phyloP scores from a whole-genome alignment of 1,140 invertebrate genomes.

The Pogonomyrmex californicus region DNA sequence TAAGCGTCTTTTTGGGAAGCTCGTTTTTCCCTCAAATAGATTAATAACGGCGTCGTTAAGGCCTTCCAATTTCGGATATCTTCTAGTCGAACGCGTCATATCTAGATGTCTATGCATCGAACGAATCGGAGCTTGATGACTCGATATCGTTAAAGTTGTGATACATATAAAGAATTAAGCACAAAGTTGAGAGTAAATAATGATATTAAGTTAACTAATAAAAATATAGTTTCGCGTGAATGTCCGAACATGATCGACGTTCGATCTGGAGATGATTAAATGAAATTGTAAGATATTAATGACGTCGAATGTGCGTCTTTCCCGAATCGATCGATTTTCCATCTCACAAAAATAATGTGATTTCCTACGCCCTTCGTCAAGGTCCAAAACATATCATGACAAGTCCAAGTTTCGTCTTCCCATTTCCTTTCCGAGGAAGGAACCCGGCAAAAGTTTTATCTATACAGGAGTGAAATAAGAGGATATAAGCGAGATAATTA shows the following conservation, averaged over 20 bases:
- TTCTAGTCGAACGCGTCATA: background rate
- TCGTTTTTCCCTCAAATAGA: constrained; percentile 6
- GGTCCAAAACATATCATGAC: constrained; percentile 32
- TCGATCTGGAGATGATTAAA: constrained; percentile 15
- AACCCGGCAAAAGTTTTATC: background rate
- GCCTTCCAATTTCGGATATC: constrained; percentile 1
- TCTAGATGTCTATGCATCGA: background rate
- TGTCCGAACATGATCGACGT: background rate
- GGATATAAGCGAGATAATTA: constrained; percentile 6
- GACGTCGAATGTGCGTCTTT: constrained; percentile 7
- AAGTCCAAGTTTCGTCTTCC: constrained; percentile 30
- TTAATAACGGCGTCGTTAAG: constrained; percentile 19
- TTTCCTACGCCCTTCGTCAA: background rate
- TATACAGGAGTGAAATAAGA: background rate
- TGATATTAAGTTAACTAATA: background rate
- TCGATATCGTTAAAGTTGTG: background rate
- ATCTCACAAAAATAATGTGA: constrained; percentile 7
- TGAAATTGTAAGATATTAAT: constrained; percentile 19
- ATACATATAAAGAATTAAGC: background rate
- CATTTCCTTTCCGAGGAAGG: background rate
- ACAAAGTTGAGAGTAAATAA: background rate
- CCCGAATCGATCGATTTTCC: constrained; percentile 33
- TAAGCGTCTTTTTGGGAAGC: background rate
- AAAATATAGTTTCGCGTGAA: background rate
- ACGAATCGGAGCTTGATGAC: background rate